Base-by-base conservation (phyloP, 2,888 invertebrate species). In the Ormyrus thymus region DNA sequence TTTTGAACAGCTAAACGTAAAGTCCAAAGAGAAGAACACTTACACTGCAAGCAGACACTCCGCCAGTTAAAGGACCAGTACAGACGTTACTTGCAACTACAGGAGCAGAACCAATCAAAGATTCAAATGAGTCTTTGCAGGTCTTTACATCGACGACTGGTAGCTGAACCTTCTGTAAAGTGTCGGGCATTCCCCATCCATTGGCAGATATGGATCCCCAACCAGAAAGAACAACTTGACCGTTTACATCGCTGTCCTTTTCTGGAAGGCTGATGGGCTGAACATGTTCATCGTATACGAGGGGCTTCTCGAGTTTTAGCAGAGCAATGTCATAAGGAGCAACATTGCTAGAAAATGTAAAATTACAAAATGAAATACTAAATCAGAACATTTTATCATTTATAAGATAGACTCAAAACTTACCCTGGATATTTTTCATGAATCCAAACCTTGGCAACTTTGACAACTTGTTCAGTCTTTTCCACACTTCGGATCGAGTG, bases 251-350 rank as follows among this genome's bases (percentile, higher is more conserved):
- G 10, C 74, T 53, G 51, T 84, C 86, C 9, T 79, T 72, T 15
- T 77, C 80, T 2, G 92, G 91, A 43, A 92, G 84, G 13, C 78
- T 82, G 50, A 91, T 88, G 0, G 89, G 85, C 48, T 88, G 85
- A 0, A 91, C 90, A 53, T 80, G 83, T 29, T 86, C 86, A 68
- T 86, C 87, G n/a, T 87, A 87, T 0, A 70, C 80, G 62, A 91
- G 84, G 2, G 87, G 84, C 1, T 81, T 82, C 29, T 83, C 82
- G 61, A 93, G 85, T 69, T 88, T 89, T 13, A 93, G 83, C 6
- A 93, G 83, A 55, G 92, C 92, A 55, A 93, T 90, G 84, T 93
- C 93, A 83, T 92, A 91, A 29, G 90, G 90, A 15, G 86, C 88
- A 29, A 89, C 88, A 6, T 84, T 85, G 6, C 88, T 88, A 29